Conservation (phyloP, 2,797 vertebrate genomes). For the Peromyscus attwateri region DNA sequence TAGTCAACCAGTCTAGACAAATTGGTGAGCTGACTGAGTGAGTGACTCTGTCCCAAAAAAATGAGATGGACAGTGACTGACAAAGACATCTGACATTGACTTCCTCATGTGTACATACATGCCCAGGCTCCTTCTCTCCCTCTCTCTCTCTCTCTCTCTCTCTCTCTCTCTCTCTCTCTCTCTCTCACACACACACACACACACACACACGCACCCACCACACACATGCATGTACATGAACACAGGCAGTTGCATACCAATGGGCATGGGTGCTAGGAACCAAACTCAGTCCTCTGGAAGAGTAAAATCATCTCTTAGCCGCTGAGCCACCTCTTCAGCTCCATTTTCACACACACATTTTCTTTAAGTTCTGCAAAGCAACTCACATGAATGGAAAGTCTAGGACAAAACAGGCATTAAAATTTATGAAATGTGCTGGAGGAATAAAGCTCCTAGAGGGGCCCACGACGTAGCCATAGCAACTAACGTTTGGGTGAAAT, state of each 20-base stretch:
- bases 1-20: not conserved
- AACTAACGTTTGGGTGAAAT: slow-evolving; percentile 36
- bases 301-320: no score
- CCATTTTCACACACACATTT: not conserved
- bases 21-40: not conserved
- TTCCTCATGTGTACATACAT: not conserved
- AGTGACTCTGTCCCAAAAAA: not conserved
- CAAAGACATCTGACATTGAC: not conserved
- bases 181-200: no score
- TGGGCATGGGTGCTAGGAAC: not conserved
- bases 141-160: not conserved
- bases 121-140: not conserved
- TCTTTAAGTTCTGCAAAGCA: slow-evolving; percentile 64
- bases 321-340: not conserved
- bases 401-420: slow-evolving; percentile 82
- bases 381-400: slow-evolving; percentile 65
- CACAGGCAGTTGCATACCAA: not conserved
- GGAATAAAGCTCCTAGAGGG: slow-evolving; percentile 71
- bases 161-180: not conserved
- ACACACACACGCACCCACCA: not conserved
- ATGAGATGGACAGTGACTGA: not conserved
- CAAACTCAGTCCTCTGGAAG: not conserved
- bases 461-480: slow-evolving; percentile 47
- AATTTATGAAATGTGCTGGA: slow-evolving; percentile 85
- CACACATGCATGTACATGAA: not conserved